These are phyloP conservation scores for Hydroisotoma schaefferi DNA, from an alignment of 2,888 invertebrate genomes.

Conservation along the genomic window DNA sequence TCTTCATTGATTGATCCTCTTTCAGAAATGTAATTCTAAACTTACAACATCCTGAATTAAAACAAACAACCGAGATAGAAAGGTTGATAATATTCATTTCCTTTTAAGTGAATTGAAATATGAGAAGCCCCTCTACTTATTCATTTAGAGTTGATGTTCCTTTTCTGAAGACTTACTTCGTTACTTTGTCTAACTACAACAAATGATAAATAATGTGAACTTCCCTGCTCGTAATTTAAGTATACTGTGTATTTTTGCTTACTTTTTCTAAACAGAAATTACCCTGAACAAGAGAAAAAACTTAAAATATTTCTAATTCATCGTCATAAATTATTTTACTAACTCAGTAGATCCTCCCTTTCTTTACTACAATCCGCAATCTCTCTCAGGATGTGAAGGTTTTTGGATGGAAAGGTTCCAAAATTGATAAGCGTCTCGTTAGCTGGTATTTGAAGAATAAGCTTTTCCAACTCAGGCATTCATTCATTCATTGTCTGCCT, in stretches of 20 bases:
- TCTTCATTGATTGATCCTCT: not conserved
- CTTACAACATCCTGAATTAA: too few species aligned
- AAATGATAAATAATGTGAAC: too few species aligned
- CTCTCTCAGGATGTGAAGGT: not conserved
- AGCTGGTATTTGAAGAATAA: conserved; percentile 18
- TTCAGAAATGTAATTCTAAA: not conserved
- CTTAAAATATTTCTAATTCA: not conserved
- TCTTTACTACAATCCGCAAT: not conserved
- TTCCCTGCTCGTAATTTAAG: too few species aligned
- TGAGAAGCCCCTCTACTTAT: too few species aligned
- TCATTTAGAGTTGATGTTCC: too few species aligned
- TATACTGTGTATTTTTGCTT: not conserved
- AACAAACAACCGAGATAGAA: too few species aligned
- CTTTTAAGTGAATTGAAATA: too few species aligned
- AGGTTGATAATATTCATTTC: too few species aligned
- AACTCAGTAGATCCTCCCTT: not conserved
- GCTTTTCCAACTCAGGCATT: too few species aligned
- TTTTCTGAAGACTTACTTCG: too few species aligned
- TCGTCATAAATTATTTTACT: not conserved
- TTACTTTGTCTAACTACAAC: too few species aligned
- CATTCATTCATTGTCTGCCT: conserved; percentile 18
- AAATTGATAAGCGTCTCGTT: conserved; percentile 22
- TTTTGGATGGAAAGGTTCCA: conserved; percentile 16
- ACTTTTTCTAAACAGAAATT: not conserved
- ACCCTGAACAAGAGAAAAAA: not conserved